phyloP scores from a whole-genome alignment of 2,797 vertebrate genomes.

The Phaenicophaeus curvirostris region DNA sequence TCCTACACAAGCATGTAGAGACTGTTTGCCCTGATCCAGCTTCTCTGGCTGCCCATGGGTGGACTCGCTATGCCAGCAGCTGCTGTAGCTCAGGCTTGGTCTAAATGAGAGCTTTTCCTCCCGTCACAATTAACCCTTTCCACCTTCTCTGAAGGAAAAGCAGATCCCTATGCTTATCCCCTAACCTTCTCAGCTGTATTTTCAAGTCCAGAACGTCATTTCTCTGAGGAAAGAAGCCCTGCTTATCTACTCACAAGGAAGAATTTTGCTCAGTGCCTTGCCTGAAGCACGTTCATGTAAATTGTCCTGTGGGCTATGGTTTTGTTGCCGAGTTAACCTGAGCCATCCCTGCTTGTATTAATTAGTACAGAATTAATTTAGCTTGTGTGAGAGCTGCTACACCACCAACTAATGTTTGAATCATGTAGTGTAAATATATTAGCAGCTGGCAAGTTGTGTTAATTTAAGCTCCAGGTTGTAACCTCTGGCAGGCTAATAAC shows the following conservation, averaged over 20 bases:
- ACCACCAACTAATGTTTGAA: not conserved
- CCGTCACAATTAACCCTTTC: not conserved
- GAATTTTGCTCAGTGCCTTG: not conserved
- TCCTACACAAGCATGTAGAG: fast-evolving
- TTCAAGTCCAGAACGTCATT: not conserved
- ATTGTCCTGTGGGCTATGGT: not conserved
- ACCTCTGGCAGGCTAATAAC: not conserved
- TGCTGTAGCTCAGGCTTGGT: not conserved
- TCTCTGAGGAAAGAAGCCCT: too few species aligned
- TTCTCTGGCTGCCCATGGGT: fast-evolving
- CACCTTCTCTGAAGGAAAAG: not conserved
- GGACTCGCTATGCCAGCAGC: not conserved
- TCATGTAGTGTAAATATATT: not conserved
- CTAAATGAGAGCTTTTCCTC: not conserved
- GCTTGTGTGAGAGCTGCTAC: not conserved
- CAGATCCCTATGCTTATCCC: not conserved
- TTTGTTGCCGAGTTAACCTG: not conserved
- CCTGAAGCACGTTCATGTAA: not conserved
- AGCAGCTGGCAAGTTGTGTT: not conserved
- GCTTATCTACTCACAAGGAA: not conserved
- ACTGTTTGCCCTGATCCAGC: not conserved
- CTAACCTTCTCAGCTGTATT: not conserved
- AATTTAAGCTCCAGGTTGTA: not conserved
- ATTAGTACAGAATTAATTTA: not conserved
- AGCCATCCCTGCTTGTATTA: not conserved